Conservation (phyloP, 1,140 invertebrate species). For the Maconellicoccus hirsutus region DNA sequence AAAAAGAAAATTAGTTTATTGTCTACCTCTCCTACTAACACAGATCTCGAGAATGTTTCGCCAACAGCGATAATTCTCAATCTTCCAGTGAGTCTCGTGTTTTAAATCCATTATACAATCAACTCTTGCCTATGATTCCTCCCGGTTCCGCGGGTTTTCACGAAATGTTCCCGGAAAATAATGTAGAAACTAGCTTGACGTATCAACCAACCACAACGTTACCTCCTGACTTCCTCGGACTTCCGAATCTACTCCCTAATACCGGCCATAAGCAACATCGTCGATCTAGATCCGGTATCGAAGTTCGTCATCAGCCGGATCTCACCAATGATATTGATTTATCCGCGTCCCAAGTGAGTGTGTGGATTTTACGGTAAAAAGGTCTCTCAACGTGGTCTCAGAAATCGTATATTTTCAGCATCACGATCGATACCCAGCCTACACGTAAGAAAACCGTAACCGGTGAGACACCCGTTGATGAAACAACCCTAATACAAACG, state of each 20-base stretch:
- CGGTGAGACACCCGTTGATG: neutral
- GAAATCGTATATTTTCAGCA: neutral
- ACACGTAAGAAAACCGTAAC: neutral
- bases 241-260: conserved; percentile 32
- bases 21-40: conserved; percentile 36
- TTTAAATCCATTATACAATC: too few species aligned
- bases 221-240: neutral
- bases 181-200: neutral
- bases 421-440: neutral
- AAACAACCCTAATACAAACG: conserved; percentile 32
- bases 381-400: too few species aligned
- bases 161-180: conserved; percentile 15
- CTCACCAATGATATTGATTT: conserved; percentile 36
- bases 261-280: conserved; percentile 34
- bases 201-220: neutral
- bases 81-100: neutral
- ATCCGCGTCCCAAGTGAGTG: conserved; percentile 30
- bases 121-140: too few species aligned
- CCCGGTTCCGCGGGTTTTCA: neutral
- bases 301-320: conserved; percentile 32
- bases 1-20: conserved; percentile 33
- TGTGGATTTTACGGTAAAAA: too few species aligned
- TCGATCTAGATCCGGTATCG: conserved; percentile 32
- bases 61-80: neutral
- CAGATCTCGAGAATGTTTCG: conserved; percentile 12